These are phyloP conservation scores for Brachionus angularis DNA, from an alignment of 1,140 invertebrate genomes.

Conservation along the genomic window DNA sequence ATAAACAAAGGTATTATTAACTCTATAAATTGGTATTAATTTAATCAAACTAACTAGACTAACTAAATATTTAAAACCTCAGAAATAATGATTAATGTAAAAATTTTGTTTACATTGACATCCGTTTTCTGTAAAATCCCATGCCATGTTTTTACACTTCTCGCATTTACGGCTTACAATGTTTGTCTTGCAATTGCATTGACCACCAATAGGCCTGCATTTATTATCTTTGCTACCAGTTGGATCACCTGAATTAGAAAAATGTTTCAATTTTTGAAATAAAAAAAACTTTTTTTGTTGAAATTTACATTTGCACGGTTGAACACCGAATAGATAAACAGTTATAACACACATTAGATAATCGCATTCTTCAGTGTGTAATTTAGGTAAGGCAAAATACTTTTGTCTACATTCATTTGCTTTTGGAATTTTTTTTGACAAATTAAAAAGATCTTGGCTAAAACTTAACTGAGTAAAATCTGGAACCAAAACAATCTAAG, in stretches of 20 bases:
- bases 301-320: conserved; percentile 38
- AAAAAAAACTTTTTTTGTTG: neutral
- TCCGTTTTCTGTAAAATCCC: conserved; percentile 82
- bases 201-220: conserved; percentile 79
- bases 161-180: conserved; percentile 88
- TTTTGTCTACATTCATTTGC: too few relatives aligned
- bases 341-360: too few relatives aligned
- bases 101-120: conserved; percentile 69
- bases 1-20: too few relatives aligned
- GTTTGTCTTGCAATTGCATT: conserved; percentile 83
- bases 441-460: too few relatives aligned
- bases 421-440: too few relatives aligned
- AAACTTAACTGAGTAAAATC: too few relatives aligned
- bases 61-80: too few relatives aligned
- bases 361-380: too few relatives aligned
- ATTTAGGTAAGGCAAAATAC: too few relatives aligned
- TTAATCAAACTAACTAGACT: too few relatives aligned
- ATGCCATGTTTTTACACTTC: conserved; percentile 73
- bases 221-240: conserved; percentile 84
- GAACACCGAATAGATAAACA: neutral
- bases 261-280: neutral
- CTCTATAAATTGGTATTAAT: too few relatives aligned
- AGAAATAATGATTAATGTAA: conserved; percentile 70
- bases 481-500: too few relatives aligned
- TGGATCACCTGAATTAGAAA: conserved; percentile 69